Percentiles rank a stretch among this genome's conserved stretches.
phyloP scores from a whole-genome alignment of 2,113 vertebrate genomes.

The Stigmatopora argus region DNA sequence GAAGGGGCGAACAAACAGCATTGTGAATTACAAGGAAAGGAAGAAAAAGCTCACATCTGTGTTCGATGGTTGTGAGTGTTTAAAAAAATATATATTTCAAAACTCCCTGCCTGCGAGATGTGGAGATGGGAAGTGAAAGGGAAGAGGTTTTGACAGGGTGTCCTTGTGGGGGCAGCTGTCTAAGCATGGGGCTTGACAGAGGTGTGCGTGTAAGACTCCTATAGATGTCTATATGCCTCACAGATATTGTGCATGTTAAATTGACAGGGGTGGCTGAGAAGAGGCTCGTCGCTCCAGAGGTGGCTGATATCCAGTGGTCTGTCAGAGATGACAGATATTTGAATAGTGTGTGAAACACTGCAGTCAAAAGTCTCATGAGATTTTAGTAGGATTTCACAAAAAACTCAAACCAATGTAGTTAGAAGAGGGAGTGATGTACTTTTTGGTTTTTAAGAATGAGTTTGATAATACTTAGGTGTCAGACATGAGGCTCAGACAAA shows the following conservation, averaged over 20 bases:
- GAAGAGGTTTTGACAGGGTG: constrained; percentile 74
- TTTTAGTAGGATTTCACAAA: not conserved
- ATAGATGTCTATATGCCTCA: constrained; percentile 51
- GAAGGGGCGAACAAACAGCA: constrained; percentile 59
- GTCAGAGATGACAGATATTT: constrained; percentile 71
- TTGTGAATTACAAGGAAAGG: constrained; percentile 43
- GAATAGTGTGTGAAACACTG: constrained; percentile 39
- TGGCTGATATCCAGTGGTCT: constrained; percentile 69
- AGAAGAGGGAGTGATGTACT: not conserved
- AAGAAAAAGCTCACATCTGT: constrained; percentile 58
- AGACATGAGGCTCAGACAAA: no score
- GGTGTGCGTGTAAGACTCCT: constrained; percentile 44
- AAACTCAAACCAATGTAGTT: not conserved
- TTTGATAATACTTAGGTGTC: not conserved
- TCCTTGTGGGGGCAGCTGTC: constrained; percentile 67
- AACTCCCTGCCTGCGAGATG: constrained; percentile 53
- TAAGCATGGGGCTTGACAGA: constrained; percentile 54
- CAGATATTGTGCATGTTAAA: constrained; percentile 50
- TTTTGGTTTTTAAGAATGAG: not conserved
- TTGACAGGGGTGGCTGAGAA: constrained; percentile 66
- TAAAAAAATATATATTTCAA: constrained; percentile 56
- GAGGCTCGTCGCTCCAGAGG: constrained; percentile 50
- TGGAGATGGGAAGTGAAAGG: constrained; percentile 68
- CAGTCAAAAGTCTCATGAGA: constrained; percentile 1
- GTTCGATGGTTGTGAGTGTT: constrained; percentile 34